Evolutionary conservation across 2,797 vertebrate species (phyloP).

Genomic region (Brotula barbata): DNA sequence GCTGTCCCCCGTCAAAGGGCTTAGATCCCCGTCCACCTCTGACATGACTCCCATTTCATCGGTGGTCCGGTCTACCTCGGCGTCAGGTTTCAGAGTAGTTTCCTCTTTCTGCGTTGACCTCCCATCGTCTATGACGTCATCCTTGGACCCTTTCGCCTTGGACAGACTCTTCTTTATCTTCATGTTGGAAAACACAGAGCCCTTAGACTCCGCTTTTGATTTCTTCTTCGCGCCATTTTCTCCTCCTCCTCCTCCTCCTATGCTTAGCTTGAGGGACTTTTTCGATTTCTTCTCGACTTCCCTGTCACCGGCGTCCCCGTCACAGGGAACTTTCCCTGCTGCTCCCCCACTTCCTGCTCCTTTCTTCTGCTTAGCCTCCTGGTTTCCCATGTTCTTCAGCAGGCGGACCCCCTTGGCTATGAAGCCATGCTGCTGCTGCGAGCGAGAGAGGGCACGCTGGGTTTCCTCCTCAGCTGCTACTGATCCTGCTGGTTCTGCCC

Average conservation of each 20-base stretch:
- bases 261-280: constrained; percentile 80
- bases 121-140: constrained; percentile 79
- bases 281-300: constrained; percentile 87
- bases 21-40: constrained; percentile 80
- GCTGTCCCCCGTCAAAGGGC: constrained; percentile 68
- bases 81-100: constrained; percentile 73
- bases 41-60: constrained; percentile 77
- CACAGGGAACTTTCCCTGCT: constrained; percentile 73
- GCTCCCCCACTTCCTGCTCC: constrained; percentile 77
- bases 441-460: constrained; percentile 61
- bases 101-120: constrained; percentile 73
- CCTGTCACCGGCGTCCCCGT: constrained; percentile 73
- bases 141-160: constrained; percentile 83
- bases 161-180: constrained; percentile 89
- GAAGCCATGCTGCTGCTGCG: constrained; percentile 83
- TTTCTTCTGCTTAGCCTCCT: constrained; percentile 91
- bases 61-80: constrained; percentile 79
- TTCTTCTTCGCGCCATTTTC: constrained; percentile 81
- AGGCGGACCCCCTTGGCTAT: constrained; percentile 75
- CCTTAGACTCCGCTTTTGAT: constrained; percentile 84
- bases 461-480: constrained; percentile 41
- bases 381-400: constrained; percentile 90
- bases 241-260: constrained; percentile 69
- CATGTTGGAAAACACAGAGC: constrained; percentile 91
- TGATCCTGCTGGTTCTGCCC: constrained; percentile 33